A percentile compares a stretch with the other conserved stretches of the same genome.
Conservation (phyloP, 1,140 invertebrate genomes). For the Calephelis virginiensis region DNA sequence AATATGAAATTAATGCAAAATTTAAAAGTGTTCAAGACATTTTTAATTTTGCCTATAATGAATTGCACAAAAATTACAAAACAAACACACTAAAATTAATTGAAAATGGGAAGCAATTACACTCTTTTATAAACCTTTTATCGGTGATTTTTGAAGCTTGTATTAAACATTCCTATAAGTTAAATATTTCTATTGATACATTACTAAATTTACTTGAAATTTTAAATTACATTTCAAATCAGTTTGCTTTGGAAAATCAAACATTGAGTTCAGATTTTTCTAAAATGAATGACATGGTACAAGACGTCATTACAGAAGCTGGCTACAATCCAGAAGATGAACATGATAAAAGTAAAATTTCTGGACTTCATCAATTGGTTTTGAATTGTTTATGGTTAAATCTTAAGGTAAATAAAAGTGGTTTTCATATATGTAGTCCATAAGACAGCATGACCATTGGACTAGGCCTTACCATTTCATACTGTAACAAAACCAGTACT, state of each 20-base stretch:
- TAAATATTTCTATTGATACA: constrained; percentile 34
- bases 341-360: constrained; percentile 67
- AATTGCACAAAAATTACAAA: constrained; percentile 42
- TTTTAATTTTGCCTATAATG: constrained; percentile 49
- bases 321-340: constrained; percentile 35
- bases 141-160: constrained; percentile 46
- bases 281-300: constrained; percentile 79
- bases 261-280: constrained; percentile 76
- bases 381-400: constrained; percentile 88
- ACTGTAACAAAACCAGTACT: no score
- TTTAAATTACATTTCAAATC: constrained; percentile 47
- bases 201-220: constrained; percentile 49
- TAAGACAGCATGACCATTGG: no score
- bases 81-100: constrained; percentile 56
- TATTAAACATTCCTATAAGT: constrained; percentile 38
- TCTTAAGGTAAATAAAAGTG: constrained; percentile 81
- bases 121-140: constrained; percentile 58
- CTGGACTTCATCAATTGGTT: constrained; percentile 83
- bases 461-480: no score
- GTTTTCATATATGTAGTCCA: no score
- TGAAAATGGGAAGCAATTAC: constrained; percentile 58
- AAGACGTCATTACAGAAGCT: constrained; percentile 68
- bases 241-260: constrained; percentile 55
- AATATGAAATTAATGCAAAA: constrained; percentile 30
- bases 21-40: constrained; percentile 52